Percentiles rank a stretch among this genome's conserved stretches.
Conservation (phyloP, 2,888 invertebrate species). For the Cenopis cana region DNA sequence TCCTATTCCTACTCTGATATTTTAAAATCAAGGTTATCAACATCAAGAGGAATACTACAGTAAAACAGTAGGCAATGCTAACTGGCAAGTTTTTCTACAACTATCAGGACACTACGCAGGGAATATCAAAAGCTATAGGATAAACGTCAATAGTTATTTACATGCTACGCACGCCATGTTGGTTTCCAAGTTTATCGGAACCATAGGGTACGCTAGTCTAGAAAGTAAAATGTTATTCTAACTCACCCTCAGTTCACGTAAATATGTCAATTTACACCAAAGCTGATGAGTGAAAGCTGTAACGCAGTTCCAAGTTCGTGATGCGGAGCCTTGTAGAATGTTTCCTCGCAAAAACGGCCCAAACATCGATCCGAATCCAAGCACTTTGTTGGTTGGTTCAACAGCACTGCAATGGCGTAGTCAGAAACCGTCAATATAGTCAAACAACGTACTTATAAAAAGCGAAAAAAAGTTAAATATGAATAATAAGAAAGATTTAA, state of each 20-base stretch:
- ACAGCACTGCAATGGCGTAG: constrained; percentile 61
- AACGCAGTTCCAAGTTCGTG: constrained; percentile 89
- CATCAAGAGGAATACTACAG: not conserved
- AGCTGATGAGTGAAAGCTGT: constrained; percentile 85
- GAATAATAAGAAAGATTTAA: not conserved
- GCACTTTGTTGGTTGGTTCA: constrained; percentile 70
- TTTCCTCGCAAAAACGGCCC: constrained; percentile 87
- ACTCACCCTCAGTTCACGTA: constrained; percentile 83
- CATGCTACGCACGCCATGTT: constrained; percentile 83
- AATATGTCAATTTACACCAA: constrained; percentile 86
- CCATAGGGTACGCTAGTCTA: constrained; percentile 64
- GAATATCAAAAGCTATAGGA: constrained; percentile 52
- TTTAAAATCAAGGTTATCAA: constrained; percentile 12
- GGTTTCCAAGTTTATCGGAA: constrained; percentile 73
- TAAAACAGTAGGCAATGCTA: constrained; percentile 3
- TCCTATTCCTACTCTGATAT: not conserved
- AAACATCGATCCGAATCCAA: constrained; percentile 88
- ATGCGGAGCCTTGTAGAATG: constrained; percentile 88
- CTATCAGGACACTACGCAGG: constrained; percentile 45
- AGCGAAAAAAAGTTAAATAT: not conserved
- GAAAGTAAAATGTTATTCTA: constrained; percentile 55
- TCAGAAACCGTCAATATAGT: constrained; percentile 20
- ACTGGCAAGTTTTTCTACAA: constrained; percentile 11
- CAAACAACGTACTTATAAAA: constrained; percentile 31
- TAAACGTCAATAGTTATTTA: constrained; percentile 79